phyloP scores from a whole-genome alignment of 2,888 invertebrate genomes.

The Chloroclysta siterata region DNA sequence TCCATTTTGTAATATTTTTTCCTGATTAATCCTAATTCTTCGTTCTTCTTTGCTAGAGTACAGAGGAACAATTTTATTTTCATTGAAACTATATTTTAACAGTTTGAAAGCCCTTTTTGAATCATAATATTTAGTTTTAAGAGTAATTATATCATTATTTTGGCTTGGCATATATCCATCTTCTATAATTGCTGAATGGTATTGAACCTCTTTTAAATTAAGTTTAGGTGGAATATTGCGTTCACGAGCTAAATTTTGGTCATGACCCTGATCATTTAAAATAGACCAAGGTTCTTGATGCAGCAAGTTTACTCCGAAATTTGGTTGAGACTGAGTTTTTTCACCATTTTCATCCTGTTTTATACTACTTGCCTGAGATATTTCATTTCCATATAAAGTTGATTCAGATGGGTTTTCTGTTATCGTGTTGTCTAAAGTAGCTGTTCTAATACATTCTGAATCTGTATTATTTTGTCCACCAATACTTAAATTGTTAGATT shows the following conservation, averaged over 20 bases:
- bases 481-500: slow-evolving; percentile 3
- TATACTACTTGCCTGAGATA: background rate
- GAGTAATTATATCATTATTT: background rate
- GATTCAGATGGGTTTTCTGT: background rate
- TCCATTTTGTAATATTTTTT: background rate
- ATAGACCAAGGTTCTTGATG: background rate
- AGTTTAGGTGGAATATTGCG: background rate
- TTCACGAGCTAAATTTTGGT: background rate
- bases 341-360: background rate
- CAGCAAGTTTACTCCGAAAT: background rate
- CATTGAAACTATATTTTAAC: background rate
- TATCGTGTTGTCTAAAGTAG: slow-evolving; percentile 1
- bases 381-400: background rate
- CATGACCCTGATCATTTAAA: background rate
- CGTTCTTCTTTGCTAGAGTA: background rate
- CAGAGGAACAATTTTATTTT: background rate
- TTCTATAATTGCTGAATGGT: background rate
- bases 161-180: background rate
- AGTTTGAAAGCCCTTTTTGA: background rate
- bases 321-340: background rate
- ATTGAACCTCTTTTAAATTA: background rate
- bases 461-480: slow-evolving; percentile 19
- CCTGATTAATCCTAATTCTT: background rate
- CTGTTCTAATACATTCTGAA: slow-evolving; percentile 24
- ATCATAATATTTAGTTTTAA: background rate